Conservation (phyloP, 2,113 vertebrate genomes). For the Gallinago jamesoni region DNA sequence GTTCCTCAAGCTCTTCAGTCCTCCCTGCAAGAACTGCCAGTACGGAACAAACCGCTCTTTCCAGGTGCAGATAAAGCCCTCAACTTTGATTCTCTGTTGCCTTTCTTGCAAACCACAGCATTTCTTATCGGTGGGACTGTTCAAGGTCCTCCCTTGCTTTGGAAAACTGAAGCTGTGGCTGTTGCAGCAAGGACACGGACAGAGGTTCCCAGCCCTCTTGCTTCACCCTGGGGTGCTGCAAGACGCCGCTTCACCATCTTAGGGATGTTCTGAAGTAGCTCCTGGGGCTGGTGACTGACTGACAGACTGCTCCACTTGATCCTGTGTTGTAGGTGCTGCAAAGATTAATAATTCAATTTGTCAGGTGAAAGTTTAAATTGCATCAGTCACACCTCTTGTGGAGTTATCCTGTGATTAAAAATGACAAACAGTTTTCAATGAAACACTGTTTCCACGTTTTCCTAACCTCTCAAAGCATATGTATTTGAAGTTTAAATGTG, state of each 20-base stretch:
- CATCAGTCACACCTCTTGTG: conserved; percentile 1
- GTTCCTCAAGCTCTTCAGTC: not conserved
- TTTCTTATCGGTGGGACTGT: not conserved
- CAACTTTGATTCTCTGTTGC: not conserved
- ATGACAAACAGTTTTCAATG: conserved; percentile 15
- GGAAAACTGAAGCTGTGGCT: not conserved
- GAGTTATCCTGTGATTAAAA: conserved; percentile 50
- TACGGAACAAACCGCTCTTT: not conserved
- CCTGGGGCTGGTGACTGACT: not conserved
- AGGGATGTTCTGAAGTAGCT: not conserved
- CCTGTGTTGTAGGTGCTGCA: not conserved
- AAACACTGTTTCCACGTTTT: not conserved
- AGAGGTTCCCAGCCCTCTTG: not conserved
- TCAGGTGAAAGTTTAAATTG: conserved; percentile 42
- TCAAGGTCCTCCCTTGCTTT: not conserved
- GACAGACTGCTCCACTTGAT: not conserved
- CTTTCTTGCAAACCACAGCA: not conserved
- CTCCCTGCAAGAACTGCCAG: not conserved
- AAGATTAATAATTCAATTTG: conserved; percentile 24
- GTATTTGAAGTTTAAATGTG: not conserved
- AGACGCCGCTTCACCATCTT: not conserved
- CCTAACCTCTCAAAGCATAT: not conserved
- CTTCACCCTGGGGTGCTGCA: not conserved
- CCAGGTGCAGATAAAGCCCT: not conserved
- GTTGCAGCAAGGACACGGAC: not conserved